Base-by-base conservation (phyloP, 2,797 vertebrate genomes). In the Rhabdophis nuchalis region DNA sequence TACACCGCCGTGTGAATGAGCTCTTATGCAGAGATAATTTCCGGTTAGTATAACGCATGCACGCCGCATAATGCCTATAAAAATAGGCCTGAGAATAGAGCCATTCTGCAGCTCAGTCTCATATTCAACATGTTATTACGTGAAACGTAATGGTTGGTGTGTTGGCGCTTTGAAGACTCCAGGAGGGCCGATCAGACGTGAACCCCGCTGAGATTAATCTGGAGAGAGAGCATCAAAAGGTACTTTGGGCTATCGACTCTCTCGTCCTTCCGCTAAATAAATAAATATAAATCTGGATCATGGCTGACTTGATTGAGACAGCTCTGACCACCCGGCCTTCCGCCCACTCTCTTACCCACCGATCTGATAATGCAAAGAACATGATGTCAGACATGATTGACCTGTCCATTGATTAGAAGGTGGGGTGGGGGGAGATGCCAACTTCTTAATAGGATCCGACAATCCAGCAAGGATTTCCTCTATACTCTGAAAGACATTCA, bases 341-440 rank as follows among this genome's bases (percentile, higher is more conserved):
- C n/a, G 57, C 53, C 58, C 0, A 0, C 86, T 89, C 64, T 41
- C 93, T 95, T 91, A 50, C 89, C 87, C 72, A 91, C 61, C 90
- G 89, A 91, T 7, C 53, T 29, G 64, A 93, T 57, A 46, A 86
- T 64, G 85, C 90, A 20, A 52, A 92, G 13, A 93, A 20, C 60
- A 91, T 92, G 36, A 92, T 95, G 94, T 91, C 94, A 94, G 88
- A 1, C 72, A 13, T 14, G 57, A 93, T 64, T 94, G 53, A 87
- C 93, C 88, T 60, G 93, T 89, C 72, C 90, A 93, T 93, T 93
- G 95, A 95, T 96, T 93, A 29, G 25, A 61, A 60, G 3, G 3
- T 2, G 18, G 6, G 5, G 1, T 1, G 92, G 89, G 92, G 36
- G 64, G 3, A 93, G 56, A 88, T 29, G 57, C 87, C 57, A 41